These are phyloP conservation scores for Hymenochirus boettgeri DNA, from an alignment of 2,113 vertebrate species.

Conservation along the genomic window DNA sequence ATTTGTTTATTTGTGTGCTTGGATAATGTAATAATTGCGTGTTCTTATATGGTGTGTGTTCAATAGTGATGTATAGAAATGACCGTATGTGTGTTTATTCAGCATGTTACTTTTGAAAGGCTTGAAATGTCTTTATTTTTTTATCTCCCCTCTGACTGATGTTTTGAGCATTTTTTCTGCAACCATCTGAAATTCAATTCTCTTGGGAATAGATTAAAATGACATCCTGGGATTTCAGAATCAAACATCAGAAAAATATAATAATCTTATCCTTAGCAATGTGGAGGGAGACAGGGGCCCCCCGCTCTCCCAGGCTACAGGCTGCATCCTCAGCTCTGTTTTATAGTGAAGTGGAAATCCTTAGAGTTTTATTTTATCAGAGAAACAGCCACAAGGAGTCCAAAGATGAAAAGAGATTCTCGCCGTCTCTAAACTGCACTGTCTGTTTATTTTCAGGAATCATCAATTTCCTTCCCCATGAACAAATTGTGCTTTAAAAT, in stretches of 20 bases:
- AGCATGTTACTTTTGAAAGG: background rate
- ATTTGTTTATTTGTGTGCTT: no score
- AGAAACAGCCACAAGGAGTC: constrained; percentile 17
- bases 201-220: constrained; percentile 6
- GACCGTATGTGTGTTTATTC: background rate
- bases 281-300: background rate
- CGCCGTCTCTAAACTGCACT: constrained; percentile 30
- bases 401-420: constrained; percentile 32
- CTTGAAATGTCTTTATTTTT: background rate
- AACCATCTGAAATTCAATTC: background rate
- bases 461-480: constrained; percentile 23
- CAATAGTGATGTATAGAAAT: background rate
- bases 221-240: constrained; percentile 15
- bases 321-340: background rate
- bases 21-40: no score
- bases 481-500: constrained; percentile 29
- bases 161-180: constrained; percentile 1
- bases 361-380: constrained; percentile 29
- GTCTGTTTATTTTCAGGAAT: constrained; percentile 36
- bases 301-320: constrained; percentile 6
- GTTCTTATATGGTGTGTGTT: background rate
- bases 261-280: constrained; percentile 5
- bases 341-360: constrained; percentile 7
- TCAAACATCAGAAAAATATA: constrained; percentile 15
- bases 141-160: background rate